Base-by-base conservation (phyloP, 2,888 invertebrate species). In the Tinea semifulvella region DNA sequence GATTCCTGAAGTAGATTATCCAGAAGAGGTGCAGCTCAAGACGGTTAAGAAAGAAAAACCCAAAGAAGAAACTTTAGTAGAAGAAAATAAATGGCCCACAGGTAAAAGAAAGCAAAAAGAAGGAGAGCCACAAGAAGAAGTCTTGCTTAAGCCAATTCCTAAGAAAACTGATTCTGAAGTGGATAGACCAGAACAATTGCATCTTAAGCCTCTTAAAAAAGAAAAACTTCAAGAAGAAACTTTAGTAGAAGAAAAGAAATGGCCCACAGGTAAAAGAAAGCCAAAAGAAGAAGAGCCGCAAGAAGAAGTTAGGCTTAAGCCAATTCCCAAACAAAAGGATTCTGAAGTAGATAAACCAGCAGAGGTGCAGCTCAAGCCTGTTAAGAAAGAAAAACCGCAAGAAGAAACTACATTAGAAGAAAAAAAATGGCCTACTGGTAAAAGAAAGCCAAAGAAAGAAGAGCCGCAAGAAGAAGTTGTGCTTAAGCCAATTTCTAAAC, bases 351-450 rank as follows among this genome's bases (percentile, higher is more conserved):
- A 60, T 39, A 52, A 52, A 50, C 61, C 77, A 1, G 77, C 82
- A 50, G 73, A 80, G 50, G 64, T 75, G 1, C 65, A 73, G 45
- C 61, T 68, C 52, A 81, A 73, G 60, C 53, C 69, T 57, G 52
- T 53, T 58, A 44, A 59, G 0, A 56, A 64, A 7, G 63, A 65
- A 44, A 66, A 76, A 53, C 65, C 51, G 57, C 63, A 55, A 55
- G 68, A 65, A 43, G 83, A 84, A 60, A 65, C n/a, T n/a, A n/a
- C n/a, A 56, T 48, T 65, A 47, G 69, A 67, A 47, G 71, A 50
- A 42, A 50, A 39, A 45, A 59, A 46, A 42, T 57, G 60, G 52
- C 60, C 55, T 11, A 57, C 53, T 7, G 57, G 58, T 2, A 57
- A 57, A 36, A 57, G 56, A 18, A 53, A 47, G 16, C 57, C 57